phyloP scores from a whole-genome alignment of 2,888 invertebrate species.

The Hydraecia micacea region DNA sequence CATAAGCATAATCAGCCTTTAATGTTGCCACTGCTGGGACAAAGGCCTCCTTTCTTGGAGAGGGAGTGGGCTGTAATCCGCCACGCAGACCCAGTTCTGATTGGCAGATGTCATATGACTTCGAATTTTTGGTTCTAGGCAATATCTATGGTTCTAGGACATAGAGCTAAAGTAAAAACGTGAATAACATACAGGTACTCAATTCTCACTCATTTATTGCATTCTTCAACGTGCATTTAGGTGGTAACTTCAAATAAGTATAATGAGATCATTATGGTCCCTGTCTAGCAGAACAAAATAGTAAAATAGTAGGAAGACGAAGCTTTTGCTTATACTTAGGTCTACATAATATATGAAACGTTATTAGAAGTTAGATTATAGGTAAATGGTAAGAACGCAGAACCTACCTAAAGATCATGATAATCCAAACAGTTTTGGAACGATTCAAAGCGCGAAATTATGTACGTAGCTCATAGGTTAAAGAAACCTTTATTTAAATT shows the following conservation, averaged over 20 bases:
- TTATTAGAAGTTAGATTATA: not conserved
- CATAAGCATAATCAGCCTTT: no score
- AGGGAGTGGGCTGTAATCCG: no score
- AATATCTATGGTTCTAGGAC: no score
- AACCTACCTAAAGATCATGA: not conserved
- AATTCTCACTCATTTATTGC: not conserved
- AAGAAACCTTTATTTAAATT: constrained; percentile 70
- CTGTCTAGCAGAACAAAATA: not conserved
- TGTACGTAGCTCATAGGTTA: constrained; percentile 60
- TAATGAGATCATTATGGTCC: not conserved
- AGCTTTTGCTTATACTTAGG: not conserved
- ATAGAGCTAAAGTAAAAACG: not conserved
- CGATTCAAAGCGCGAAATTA: not conserved
- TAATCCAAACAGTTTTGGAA: constrained; percentile 7
- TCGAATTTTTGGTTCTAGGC: no score
- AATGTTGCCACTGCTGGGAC: no score
- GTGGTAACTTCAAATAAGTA: not conserved
- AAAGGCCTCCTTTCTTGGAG: no score
- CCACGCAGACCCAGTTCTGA: not conserved
- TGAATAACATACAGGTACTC: not conserved
- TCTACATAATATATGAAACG: not conserved
- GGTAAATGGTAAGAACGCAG: not conserved
- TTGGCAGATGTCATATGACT: not conserved
- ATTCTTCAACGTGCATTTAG: not conserved
- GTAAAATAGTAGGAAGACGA: not conserved